These are phyloP conservation scores for Rotaria macrura DNA, from an alignment of 2,888 invertebrate genomes.

Conservation along the genomic window DNA sequence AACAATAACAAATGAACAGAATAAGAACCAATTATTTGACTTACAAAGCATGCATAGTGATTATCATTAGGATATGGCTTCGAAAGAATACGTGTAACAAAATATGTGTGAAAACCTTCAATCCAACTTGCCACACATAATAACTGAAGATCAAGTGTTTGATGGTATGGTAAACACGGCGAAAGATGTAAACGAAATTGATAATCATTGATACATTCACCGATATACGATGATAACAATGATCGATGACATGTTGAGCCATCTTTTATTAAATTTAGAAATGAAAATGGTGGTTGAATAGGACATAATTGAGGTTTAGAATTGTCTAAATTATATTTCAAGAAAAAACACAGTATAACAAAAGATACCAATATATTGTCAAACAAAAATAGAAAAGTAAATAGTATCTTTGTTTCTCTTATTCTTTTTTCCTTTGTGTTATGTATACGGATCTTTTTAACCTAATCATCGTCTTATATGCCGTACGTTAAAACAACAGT, in stretches of 20 bases:
- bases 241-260: background rate
- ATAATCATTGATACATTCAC: slow-evolving; percentile 4
- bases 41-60: slow-evolving; percentile 8
- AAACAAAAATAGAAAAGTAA: background rate
- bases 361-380: background rate
- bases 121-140: background rate
- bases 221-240: background rate
- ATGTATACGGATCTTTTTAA: background rate
- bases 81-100: background rate
- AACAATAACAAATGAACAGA: background rate
- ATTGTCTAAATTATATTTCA: background rate
- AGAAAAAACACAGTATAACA: background rate
- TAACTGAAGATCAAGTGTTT: background rate
- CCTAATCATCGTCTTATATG: background rate
- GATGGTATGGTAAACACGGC: background rate
- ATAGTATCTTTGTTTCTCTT: background rate
- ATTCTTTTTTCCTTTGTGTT: background rate
- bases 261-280: background rate
- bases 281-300: background rate
- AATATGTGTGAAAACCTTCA: slow-evolving; percentile 15
- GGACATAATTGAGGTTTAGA: background rate
- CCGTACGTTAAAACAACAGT: background rate
- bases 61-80: background rate
- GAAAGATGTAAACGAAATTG: background rate
- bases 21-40: background rate